Base-by-base conservation (phyloP, 2,888 invertebrate species). In the Dioctria linearis region DNA sequence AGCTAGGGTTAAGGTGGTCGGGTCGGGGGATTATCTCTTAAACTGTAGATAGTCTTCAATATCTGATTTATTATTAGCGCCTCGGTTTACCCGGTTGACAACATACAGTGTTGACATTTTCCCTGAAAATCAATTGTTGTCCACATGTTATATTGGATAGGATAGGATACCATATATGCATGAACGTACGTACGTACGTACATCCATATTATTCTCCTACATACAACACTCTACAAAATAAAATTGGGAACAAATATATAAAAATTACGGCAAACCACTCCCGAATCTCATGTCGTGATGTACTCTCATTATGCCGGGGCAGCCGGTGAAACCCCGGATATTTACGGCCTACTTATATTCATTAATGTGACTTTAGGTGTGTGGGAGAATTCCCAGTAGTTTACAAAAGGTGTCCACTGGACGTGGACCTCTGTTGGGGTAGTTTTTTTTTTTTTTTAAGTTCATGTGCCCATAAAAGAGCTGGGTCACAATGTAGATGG, bases 331-430 rank as follows among this genome's bases (percentile, higher is more conserved):
- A n/a, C 51, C 63, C 76, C 63, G 63, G 76, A 76, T 76, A 76
- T 76, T 63, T 76, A 76, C 76, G 76, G 76, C 76, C 76, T 76
- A 76, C 76, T 76, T 76, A 76, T 76, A 61, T 63, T 76, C 63
- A 76, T 76, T 76, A 25, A 76, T 76, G 59, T 37, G 76, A 61
- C 39, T 37, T 39, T 63, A 49, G 76, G 63, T 63, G 76, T 76
- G 42, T 76, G 76, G 49, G 76, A 76, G 76, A 37, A 37, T 39
- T 63, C 63, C 76, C 59, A 57, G 57, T 39, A 73, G 42, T 73
- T 61, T 39, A 39, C 42, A 11, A 25, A 25, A 73, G 73, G 73
- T 73, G 73, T 73, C 57, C 73, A 39, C 42, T 9, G 73, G 25
- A 25, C 25, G 25, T 25, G 25, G 73, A 73, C 73, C 57, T 73